Percentiles rank a stretch among this genome's conserved stretches.
These are phyloP conservation scores for Hemiscyllium ocellatum DNA, from an alignment of 2,113 vertebrate genomes.

Conservation along the genomic window DNA sequence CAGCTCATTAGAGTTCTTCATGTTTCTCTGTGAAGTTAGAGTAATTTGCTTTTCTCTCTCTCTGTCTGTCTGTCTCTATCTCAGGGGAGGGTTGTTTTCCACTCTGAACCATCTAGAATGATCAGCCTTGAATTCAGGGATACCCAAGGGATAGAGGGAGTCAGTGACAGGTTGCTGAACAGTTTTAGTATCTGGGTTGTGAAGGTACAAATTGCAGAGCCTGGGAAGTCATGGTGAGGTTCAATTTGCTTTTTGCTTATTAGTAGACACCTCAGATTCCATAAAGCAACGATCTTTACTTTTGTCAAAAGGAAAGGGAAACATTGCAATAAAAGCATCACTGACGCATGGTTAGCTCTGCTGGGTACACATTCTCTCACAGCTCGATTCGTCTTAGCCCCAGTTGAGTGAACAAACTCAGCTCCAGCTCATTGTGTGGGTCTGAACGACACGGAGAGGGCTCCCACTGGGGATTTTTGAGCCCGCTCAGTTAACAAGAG, in stretches of 20 bases:
- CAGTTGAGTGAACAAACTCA: background rate
- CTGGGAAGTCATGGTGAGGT: background rate
- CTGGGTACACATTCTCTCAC: background rate
- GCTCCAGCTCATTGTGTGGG: background rate
- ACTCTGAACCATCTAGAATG: background rate
- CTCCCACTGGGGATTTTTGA: background rate
- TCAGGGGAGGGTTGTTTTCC: background rate
- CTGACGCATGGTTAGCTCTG: background rate
- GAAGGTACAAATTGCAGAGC: background rate
- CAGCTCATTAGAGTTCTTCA: background rate
- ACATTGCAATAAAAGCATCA: background rate
- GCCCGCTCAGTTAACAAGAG: slow-evolving; percentile 7
- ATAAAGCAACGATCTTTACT: background rate
- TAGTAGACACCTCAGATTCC: background rate
- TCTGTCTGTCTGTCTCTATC: too few relatives aligned
- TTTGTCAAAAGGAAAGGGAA: background rate
- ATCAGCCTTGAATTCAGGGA: background rate
- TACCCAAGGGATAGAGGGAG: background rate
- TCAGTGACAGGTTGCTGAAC: background rate
- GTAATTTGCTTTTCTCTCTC: background rate
- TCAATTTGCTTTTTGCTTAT: background rate
- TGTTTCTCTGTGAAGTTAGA: background rate
- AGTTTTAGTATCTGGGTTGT: background rate
- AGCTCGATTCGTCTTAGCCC: background rate
- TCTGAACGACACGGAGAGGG: background rate